Evolutionary conservation across 2,888 invertebrate genomes (phyloP).

Genomic region (Caenorhabditis auriculariae): DNA sequence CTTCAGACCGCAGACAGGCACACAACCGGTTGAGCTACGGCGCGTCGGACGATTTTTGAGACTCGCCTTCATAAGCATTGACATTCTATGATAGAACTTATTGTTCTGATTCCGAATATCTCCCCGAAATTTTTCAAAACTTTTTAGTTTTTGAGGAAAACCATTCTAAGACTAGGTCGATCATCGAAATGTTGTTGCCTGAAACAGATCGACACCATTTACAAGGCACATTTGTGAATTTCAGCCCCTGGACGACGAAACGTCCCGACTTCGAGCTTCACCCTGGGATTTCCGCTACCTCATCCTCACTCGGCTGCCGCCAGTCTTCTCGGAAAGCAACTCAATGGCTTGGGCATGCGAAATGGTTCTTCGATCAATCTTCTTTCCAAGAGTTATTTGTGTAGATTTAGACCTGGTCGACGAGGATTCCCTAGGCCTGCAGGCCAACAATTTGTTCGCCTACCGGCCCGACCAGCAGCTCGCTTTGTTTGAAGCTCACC

Average conservation of each 20-base stretch:
- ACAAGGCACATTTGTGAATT: neutral
- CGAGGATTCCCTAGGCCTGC: constrained; percentile 26
- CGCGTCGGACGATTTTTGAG: no score
- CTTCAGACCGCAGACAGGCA: no score
- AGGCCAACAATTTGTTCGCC: constrained; percentile 30
- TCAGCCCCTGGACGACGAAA: constrained; percentile 33
- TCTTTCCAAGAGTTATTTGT: constrained; percentile 1
- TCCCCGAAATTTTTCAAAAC: neutral
- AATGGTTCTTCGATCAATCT: constrained; percentile 11
- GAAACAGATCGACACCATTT: neutral
- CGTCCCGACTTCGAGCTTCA: constrained; percentile 27
- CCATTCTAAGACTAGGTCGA: no score
- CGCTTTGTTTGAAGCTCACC: constrained; percentile 56
- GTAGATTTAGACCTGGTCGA: constrained; percentile 42
- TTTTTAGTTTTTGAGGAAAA: neutral
- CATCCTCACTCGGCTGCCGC: constrained; percentile 26
- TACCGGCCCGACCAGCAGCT: constrained; percentile 52
- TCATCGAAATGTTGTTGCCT: no score
- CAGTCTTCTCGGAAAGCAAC: constrained; percentile 39
- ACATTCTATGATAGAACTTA: neutral
- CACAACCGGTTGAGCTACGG: no score
- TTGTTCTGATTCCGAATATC: neutral
- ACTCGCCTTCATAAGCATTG: no score
- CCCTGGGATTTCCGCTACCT: constrained; percentile 35
- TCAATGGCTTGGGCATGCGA: constrained; percentile 35